Base-by-base conservation (phyloP, 1,140 invertebrate species). In the Drosophila nasuta region DNA sequence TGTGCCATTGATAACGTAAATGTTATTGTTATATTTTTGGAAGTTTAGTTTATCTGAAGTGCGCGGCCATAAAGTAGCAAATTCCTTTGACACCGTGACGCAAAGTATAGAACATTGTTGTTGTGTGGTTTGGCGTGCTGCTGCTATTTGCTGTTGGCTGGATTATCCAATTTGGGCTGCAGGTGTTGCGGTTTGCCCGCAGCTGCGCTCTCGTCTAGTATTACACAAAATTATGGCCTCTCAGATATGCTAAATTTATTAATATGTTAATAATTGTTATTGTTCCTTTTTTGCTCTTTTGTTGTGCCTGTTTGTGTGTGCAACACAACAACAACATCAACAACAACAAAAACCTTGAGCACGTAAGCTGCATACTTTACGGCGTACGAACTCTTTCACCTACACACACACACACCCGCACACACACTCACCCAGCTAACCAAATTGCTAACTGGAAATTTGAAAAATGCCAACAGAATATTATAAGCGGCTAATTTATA, bases 191-290 rank as follows among this genome's bases (percentile, higher is more conserved):
- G 35, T 28, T 20, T 79, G 78, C 75, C 69, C 77, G 20, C 20
- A 88, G 81, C 75, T 82, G 82, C 38, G 62, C 74, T 83, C 74
- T 83, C 82, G 80, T 86, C 82, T 90, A 81, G 69, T 85, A 89
- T 89, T 89, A 89, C 85, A 85, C 72, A 74, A 89, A 89, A 89
- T 89, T 89, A 89, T 89, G 78, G 86, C 86, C 85, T 74, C 66
- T 89, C 85, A 89, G 82, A 81, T 89, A 89, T 89, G 81, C 81
- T 89, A 81, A 89, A 89, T 89, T 89, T 89, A 89, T 89, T 89
- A 89, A 89, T 89, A 89, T 89, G 85, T 89, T 89, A 89, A 89
- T 89, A 89, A 89, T 89, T 89, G 85, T 90, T 77, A 63, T 63
- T 58, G 43, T 67, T 80, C 60, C 15, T 38, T 17, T 68, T 74